phyloP scores from a whole-genome alignment of 2,113 vertebrate genomes.

The Elephantulus edwardii region DNA sequence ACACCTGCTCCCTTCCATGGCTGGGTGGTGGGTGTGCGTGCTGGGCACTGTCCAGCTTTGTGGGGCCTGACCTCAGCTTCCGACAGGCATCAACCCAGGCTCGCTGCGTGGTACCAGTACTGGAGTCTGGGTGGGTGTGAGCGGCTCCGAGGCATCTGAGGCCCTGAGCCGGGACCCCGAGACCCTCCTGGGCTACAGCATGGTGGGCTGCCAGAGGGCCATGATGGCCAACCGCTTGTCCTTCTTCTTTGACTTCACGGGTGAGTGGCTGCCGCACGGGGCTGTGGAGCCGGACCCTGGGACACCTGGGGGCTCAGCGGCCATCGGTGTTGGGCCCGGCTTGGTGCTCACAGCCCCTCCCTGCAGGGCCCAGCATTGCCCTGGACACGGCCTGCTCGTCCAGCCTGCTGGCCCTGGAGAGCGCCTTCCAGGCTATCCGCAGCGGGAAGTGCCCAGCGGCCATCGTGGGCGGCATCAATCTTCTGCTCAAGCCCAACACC shows the following conservation, averaged over 20 bases:
- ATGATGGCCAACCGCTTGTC: slow-evolving; percentile 98
- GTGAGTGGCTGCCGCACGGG: slow-evolving; percentile 75
- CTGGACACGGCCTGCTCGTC: slow-evolving; percentile 98
- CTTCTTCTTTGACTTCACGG: slow-evolving; percentile 94
- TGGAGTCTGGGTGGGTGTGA: slow-evolving; percentile 95
- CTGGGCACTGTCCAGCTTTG: accelerated
- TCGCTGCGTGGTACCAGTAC: slow-evolving; percentile 90
- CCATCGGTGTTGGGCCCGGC: too few species aligned
- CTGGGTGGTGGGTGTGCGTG: background rate
- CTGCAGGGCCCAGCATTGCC: slow-evolving; percentile 90
- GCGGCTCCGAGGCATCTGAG: slow-evolving; percentile 93
- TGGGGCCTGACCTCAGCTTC: background rate
- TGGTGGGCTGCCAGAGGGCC: slow-evolving; percentile 97
- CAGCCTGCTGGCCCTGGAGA: slow-evolving; percentile 92
- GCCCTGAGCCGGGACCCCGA: slow-evolving; percentile 95
- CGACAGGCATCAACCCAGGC: slow-evolving; percentile 90
- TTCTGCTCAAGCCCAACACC: slow-evolving; percentile 95
- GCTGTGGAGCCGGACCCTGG: too few species aligned
- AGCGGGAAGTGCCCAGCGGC: slow-evolving; percentile 89
- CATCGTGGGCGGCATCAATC: slow-evolving; percentile 92
- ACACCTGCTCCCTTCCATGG: background rate
- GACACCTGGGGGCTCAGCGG: background rate
- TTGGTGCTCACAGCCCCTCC: background rate
- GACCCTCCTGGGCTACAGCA: slow-evolving; percentile 96
- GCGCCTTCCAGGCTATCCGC: slow-evolving; percentile 90